Base-by-base conservation (phyloP, 2,888 invertebrate species). In the Orchesella flavescens region DNA sequence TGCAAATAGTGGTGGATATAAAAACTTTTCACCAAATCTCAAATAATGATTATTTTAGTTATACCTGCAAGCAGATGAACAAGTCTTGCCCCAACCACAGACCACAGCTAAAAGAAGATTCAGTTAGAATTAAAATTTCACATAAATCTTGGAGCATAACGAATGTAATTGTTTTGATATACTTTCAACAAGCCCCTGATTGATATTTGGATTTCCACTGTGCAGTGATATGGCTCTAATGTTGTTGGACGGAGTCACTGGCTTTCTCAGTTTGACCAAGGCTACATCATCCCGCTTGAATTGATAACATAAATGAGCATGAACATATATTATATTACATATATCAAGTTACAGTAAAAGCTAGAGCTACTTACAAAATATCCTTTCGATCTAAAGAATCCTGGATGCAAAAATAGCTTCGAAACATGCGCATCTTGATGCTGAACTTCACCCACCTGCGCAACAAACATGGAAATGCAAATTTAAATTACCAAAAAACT, bases 221-320 rank as follows among this genome's bases (percentile, higher is more conserved):
- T 72, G 55, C 15, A 72, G 19, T 44, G 21, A n/a, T 24, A 71
- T 23, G 9, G 71, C 55, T 2, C 21, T 23, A 17, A 72, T 34
- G 34, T 72, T 72, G 10, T 13, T n/a, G 1, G 43, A 9, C 3
- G 15, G 13, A n/a, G 15, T 15, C 1, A 96, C 94, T 0, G 95
- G 94, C 86, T 94, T 93, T 89, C 94, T 95, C 89, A 96, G 89
- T 0, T 95, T 96, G 59, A 96, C 90, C 79, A 96, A 92, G 0
- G 96, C 94, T 34, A 96, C 93, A 89, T 96, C 96, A 89, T 96
- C 95, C 90, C 95, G 95, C 93, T 95, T 90, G 59, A 66, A 66
- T 44, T 44, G n/a, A n/a, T n/a, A 34, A 7, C 34, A 34, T 4
- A 34, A 34, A 34, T n/a, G n/a, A n/a, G n/a, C n/a, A n/a, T n/a